Percentiles rank a stretch among this genome's conserved stretches.
Conservation (phyloP, 2,888 invertebrate species). For the Macrophya annulata region DNA sequence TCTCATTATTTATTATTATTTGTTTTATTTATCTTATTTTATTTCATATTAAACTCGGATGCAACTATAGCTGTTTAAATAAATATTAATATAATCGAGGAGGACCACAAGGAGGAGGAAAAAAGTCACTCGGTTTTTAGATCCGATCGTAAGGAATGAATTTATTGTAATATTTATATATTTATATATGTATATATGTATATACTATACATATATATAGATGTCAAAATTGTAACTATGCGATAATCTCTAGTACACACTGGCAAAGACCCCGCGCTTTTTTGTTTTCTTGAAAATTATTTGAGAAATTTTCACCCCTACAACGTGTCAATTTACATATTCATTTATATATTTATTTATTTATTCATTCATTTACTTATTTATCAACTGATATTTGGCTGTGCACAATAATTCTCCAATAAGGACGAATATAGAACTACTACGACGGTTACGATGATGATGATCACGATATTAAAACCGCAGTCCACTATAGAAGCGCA, state of each 20-base stretch:
- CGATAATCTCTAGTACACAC: background rate
- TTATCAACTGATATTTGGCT: background rate
- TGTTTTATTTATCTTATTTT: background rate
- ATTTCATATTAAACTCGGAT: background rate
- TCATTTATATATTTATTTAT: background rate
- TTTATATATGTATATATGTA: background rate
- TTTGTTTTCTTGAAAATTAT: background rate
- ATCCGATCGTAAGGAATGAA: background rate
- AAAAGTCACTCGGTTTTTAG: background rate
- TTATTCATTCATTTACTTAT: background rate
- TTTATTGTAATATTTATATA: background rate
- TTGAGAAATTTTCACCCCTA: background rate
- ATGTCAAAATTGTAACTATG: slow-evolving; percentile 31
- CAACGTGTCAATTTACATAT: background rate
- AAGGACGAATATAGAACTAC: background rate
- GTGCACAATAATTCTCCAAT: background rate
- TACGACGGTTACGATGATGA: background rate
- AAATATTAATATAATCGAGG: background rate
- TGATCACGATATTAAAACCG: slow-evolving; percentile 19
- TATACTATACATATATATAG: background rate
- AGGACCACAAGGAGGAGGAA: background rate
- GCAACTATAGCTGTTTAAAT: background rate
- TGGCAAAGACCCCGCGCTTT: background rate
- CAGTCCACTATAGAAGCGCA: background rate
- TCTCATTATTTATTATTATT: background rate